Evolutionary conservation across 2,888 invertebrate species (phyloP).

Genomic region (Ellobium chinense): DNA sequence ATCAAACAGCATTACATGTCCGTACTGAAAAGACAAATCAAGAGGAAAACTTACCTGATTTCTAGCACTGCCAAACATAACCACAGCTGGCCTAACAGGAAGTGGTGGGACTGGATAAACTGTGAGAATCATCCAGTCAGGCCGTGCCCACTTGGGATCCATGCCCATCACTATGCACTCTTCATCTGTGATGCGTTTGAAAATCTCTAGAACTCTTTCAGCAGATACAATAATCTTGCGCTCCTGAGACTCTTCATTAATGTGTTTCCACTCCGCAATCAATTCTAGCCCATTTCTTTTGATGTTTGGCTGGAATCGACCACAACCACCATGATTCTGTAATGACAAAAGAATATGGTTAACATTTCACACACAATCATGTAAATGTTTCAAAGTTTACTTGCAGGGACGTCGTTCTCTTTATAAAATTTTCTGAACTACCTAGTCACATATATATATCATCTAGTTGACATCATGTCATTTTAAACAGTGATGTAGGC

Average conservation of each 20-base stretch:
- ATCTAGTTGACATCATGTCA: no score
- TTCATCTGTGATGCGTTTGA: conserved; percentile 90
- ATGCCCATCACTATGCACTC: conserved; percentile 95
- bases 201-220: conserved; percentile 97
- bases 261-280: conserved; percentile 97
- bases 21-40: no score
- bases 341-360: neutral
- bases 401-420: no score
- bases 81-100: conserved; percentile 97
- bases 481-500: no score
- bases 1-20: no score
- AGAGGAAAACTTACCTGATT: conserved; percentile 83
- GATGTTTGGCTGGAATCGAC: conserved; percentile 97
- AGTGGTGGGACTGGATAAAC: conserved; percentile 98
- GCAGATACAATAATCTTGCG: conserved; percentile 95
- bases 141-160: conserved; percentile 96
- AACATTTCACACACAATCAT: no score
- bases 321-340: conserved; percentile 95
- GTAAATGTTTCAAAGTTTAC: no score
- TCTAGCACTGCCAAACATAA: conserved; percentile 99
- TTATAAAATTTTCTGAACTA: no score
- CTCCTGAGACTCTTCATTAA: conserved; percentile 98
- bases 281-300: conserved; percentile 93
- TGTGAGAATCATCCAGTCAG: conserved; percentile 99
- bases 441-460: no score